Base-by-base conservation (phyloP, 1,140 invertebrate species). In the Drosophila chauvacae region DNA sequence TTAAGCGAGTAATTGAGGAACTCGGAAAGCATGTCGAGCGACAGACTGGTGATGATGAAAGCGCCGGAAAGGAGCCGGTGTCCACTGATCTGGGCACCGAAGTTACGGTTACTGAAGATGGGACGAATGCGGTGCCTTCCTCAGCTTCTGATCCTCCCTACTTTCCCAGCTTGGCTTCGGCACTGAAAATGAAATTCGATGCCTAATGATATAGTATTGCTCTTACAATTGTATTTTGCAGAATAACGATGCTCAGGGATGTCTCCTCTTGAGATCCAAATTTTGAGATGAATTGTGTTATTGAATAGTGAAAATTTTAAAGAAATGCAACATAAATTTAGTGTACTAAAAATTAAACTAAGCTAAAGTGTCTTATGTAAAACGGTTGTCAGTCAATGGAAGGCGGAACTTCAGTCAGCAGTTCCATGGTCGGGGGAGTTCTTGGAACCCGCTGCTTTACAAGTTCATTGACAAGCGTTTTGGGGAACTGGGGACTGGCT, bases 401-500 rank as follows among this genome's bases (percentile, higher is more conserved):
- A 37, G 45, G 39, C 77, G 78, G 78, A 80, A 80, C 71, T 80
- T 70, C 16, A n/a, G 78, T 81, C 78, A 81, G 78, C 78, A 80
- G 2, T 80, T 75, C 48, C 23, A 9, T 41, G 26, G 56, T 30
- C 55, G 48, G 59, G 44, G 20, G 47, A 61, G 39, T 81, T 80
- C 78, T 48, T 37, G 51, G 78, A 80, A 80, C 57, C 47, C 7
- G 9, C 26, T 11, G 23, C 18, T 48, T 41, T 53, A 53, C 69
- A 81, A 81, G 78, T 81, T 81, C 78, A 81, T 80, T 81, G 78
- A 81, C 78, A 81, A 81, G 26, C 50, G 9, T 28, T 58, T 48
- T 51, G 53, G 35, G 26, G 30, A 11, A 26, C 28, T 33, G 28
- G 48, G n/a, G 4, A 20, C 28, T 53, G 28, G 42, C 51, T 55